Conservation (phyloP, 2,113 vertebrate species). For the Bambusicola thoracicus region DNA sequence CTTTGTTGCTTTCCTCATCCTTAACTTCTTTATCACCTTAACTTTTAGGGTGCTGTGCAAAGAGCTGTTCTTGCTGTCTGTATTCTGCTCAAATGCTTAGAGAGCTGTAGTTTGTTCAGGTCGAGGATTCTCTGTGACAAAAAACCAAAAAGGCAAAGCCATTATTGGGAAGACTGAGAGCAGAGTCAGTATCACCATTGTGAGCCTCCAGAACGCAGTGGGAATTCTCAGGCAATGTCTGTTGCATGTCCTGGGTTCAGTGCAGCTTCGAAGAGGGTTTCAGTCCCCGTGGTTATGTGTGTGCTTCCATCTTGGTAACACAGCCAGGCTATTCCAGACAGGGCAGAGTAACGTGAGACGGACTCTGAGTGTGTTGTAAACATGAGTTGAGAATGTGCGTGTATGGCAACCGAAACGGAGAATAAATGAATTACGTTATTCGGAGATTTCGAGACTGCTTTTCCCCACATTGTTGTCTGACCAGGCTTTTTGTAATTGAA, state of each 20-base stretch:
- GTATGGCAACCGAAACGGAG: background rate
- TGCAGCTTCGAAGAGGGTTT: background rate
- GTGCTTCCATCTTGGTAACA: fast-evolving
- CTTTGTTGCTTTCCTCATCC: conserved; percentile 52
- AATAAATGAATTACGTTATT: background rate
- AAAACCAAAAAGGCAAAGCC: background rate
- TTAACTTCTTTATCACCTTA: conserved; percentile 25
- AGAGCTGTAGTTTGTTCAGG: background rate
- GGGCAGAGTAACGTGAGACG: background rate
- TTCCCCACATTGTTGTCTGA: background rate
- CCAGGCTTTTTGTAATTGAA: background rate
- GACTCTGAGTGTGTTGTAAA: background rate
- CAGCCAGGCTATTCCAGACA: fast-evolving
- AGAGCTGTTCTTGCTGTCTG: background rate
- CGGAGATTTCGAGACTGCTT: background rate
- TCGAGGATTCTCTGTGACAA: background rate
- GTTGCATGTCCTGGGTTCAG: background rate
- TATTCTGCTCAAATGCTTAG: background rate
- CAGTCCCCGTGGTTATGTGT: background rate
- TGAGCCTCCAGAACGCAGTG: fast-evolving
- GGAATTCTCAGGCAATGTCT: background rate
- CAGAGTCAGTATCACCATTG: fast-evolving
- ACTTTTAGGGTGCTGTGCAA: conserved; percentile 5
- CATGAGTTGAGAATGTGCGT: background rate
- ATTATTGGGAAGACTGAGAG: background rate